Evolutionary conservation across 1,140 invertebrate genomes (phyloP), one percentile per base, ranked within the genome.

Genomic region (Drosophila punjabiensis): DNA sequence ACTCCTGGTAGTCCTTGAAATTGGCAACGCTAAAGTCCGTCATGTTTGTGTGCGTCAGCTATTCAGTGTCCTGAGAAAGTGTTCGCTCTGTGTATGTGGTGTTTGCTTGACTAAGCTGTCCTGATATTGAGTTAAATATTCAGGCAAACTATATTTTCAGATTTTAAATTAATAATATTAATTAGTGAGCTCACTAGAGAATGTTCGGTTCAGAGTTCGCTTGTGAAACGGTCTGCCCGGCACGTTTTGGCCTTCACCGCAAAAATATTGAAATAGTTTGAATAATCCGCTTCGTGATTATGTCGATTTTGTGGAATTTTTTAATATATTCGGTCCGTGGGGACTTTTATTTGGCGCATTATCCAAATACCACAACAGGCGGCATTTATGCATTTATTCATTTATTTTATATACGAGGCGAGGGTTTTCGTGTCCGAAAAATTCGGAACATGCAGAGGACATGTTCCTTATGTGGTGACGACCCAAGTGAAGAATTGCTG

Each of bases 1-100:
- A 87, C 4, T 87, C 68, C n/a, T 39, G 52, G 30, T 88, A 88
- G 13, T 47, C 64, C 3, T 28, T 13, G 14, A 70, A 87, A 37
- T 87, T 82, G 4, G 79, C 32, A 30, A 87, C 37, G 32, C 33
- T 79, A 18, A 62, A 87, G 50, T 87, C 79, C 10, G 53, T 59
- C 28, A 55, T 28, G 9, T 47, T 4, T 70, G n/a, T 18, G n/a
- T 11, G 8, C 1, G 3, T 1, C 9, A 30, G 58, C 11, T 35
- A 32, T 14, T n/a, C 5, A 3, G 30, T 33, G 11, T 62, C 24
- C 0, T 37, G 18, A 5, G 28, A 66, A 24, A 14, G 14, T 32
- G 14, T 7, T 43, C 8, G 4, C 10, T 39, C 13, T 3, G 35
- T 32, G 24, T 41, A 9, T 8, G 4, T 24, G 7, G 53, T 13